Conservation (phyloP, 92 coral and sea anemone species). For the Anthopleura xanthogrammica region DNA sequence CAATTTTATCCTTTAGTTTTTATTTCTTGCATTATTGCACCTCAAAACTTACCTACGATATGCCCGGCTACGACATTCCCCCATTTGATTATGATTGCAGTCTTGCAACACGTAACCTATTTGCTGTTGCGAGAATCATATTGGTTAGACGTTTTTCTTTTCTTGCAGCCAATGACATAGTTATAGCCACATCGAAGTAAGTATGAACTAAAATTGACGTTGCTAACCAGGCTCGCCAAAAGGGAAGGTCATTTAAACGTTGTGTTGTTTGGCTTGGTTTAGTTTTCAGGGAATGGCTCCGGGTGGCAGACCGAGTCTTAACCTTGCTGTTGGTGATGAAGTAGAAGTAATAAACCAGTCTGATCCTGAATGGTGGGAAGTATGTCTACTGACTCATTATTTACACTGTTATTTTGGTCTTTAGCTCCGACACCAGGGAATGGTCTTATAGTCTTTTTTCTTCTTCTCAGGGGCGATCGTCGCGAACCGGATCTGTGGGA, state of each 20-base stretch:
- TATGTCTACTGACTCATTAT: slow-evolving; percentile 15
- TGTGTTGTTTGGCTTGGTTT: not conserved
- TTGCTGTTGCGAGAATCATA: not conserved
- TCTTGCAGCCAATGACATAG: slow-evolving; percentile 32
- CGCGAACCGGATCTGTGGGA: slow-evolving; percentile 70
- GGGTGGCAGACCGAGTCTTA: slow-evolving; percentile 71
- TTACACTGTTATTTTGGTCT: too few species aligned
- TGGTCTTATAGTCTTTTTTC: not conserved
- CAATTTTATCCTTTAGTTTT: too few species aligned
- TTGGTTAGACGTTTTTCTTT: not conserved
- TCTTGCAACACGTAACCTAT: too few species aligned
- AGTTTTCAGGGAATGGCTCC: slow-evolving; percentile 97
- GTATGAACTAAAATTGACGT: slow-evolving; percentile 4
- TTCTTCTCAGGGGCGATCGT: slow-evolving; percentile 73
- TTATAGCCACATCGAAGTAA: slow-evolving; percentile 59
- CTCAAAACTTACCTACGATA: too few species aligned
- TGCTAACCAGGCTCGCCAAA: not conserved
- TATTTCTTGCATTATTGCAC: too few species aligned
- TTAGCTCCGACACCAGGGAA: not conserved
- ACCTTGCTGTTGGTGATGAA: slow-evolving; percentile 80
- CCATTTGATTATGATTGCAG: too few species aligned
- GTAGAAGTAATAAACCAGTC: slow-evolving; percentile 68
- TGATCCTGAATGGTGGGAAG: slow-evolving; percentile 99
- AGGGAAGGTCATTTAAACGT: not conserved
- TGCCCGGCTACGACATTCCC: too few species aligned